Evolutionary conservation across 1,140 invertebrate genomes (phyloP), one percentile per base, ranked within the genome.

Genomic region (Chionoecetes opilio): DNA sequence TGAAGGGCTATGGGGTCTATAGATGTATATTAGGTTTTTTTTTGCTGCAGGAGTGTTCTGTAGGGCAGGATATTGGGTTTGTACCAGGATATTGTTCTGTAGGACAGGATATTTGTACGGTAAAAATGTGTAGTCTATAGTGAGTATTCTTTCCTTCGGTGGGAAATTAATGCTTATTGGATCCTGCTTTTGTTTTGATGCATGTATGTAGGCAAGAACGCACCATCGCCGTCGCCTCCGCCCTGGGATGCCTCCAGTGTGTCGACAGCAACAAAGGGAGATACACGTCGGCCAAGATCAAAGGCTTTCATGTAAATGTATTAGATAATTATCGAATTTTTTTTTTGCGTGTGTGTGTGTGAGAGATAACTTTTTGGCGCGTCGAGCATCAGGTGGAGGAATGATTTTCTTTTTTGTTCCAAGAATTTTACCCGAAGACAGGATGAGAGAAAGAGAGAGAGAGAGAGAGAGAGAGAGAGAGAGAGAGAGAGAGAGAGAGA

Each of bases 1-100:
- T 31, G 88, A n/a, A n/a, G 5, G 34, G 89, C 34, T 91, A 34
- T 75, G 32, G 89, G 75, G 46, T 32, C 75, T 91, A 91, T 63
- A 91, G n/a, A 35, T 31, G 88, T 31, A 29, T 91, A 29, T 3
- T 75, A n/a, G 0, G 1, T 75, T n/a, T 26, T 75, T n/a, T 5
- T n/a, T 26, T 0, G 63, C 8, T 1, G 21, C 21, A 0, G 63
- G 63, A 75, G 63, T 75, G 63, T 75, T 26, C n/a, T 75, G 63
- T 17, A 75, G 63, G n/a, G 8, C 26, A 1, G 63, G 63, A n/a
- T 75, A 75, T 75, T 75, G 63, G 63, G 9, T 17, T 14, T n/a
- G n/a, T n/a, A n/a, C n/a, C n/a, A n/a, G n/a, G n/a, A n/a, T n/a
- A n/a, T n/a, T n/a, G n/a, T n/a, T n/a, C n/a, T n/a, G n/a, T n/a